Base-by-base conservation (phyloP, 2,113 vertebrate genomes). In the Spilogale gracilis region DNA sequence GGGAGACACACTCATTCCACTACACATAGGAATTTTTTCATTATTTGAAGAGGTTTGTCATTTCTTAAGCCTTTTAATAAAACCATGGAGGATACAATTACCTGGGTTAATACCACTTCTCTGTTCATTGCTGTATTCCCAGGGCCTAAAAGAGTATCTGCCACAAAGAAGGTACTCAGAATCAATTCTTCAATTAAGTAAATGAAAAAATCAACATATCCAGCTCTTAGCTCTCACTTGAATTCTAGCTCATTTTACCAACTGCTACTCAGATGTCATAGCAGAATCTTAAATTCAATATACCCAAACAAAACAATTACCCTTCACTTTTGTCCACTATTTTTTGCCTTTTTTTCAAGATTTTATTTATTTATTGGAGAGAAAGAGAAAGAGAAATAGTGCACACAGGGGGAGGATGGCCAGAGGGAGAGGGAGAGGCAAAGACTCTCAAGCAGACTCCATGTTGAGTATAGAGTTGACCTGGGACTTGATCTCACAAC, bases 171-270 rank as follows among this genome's bases (percentile, higher is more conserved):
- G 27, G 23, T 50, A 89, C 6, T 95, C 30, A 82, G 69, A 87
- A 82, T 76, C 20, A 81, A 27, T 95, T 89, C 25, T 73, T 94
- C 32, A 82, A 45, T 58, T 81, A 76, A 76, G 78, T 56, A 89
- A 91, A 91, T 87, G 23, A 87, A 65, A 60, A 63, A 43, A 60
- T 78, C 78, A 73, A 4, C 43, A 76, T 74, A 23, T 84, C 50
- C 16, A 91, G 58, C 17, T 71, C 58, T 89, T 54, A 60, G 17
- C 10, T 60, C 63, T 91, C 17, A 85, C 23, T 17, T 52, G 45
- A 95, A 86, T 58, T 94, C 54, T 94, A 95, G 20, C 12, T 48
- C 43, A 79, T 58, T 84, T 95, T 79, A 38, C 38, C 21, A 81
- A 61, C 17, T 85, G 30, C n/a, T 48, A 85, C 78, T 81, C 25